Evolutionary conservation across 2,888 invertebrate species (phyloP).

Genomic region (Dryobota labecula): DNA sequence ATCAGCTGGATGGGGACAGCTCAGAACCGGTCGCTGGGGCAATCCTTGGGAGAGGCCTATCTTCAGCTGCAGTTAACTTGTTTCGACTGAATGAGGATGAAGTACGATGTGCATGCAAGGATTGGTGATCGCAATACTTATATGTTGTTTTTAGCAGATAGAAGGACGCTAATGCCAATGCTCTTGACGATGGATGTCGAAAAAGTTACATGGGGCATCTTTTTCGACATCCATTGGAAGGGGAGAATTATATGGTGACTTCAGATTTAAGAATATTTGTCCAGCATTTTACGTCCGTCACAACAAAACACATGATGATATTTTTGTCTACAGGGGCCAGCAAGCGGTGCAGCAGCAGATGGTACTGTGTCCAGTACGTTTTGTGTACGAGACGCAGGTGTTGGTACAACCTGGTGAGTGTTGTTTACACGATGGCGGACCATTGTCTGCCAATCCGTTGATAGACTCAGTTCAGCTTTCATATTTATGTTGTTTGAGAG

Average conservation of each 20-base stretch:
- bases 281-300: not conserved
- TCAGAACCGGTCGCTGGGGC: not conserved
- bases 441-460: not conserved
- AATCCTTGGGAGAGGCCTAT: not conserved
- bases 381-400: conserved; percentile 85
- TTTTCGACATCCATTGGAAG: no score
- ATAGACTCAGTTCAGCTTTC: not conserved
- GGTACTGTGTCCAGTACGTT: conserved; percentile 83
- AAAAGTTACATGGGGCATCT: no score
- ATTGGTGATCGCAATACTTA: not conserved
- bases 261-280: no score
- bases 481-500: not conserved
- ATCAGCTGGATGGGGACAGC: not conserved
- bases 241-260: no score
- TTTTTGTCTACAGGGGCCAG: conserved; percentile 67
- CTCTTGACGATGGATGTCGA: no score
- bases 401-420: conserved; percentile 82
- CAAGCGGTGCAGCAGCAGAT: conserved; percentile 77
- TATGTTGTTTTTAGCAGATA: not conserved
- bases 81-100: not conserved
- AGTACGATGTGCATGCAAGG: not conserved
- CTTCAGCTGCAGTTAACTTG: no score
- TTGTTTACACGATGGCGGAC: conserved; percentile 33
- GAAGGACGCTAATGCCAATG: not conserved
- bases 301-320: conserved; percentile 20